Conservation (phyloP, 1,140 invertebrate genomes). For the Phocides pigmalion region DNA sequence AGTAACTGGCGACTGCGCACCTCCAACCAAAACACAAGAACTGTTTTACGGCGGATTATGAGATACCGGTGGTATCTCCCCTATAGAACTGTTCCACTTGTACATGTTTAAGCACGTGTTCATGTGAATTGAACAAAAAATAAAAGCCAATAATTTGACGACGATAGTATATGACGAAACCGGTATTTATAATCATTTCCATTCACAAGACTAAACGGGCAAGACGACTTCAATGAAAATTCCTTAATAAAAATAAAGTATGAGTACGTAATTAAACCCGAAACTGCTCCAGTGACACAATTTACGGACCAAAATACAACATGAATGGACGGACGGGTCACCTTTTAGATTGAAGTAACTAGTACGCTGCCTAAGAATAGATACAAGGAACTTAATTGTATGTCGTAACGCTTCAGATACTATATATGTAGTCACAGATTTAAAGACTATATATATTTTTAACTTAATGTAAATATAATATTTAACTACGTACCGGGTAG, state of each 20-base stretch:
- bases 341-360: background rate
- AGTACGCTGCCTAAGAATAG: background rate
- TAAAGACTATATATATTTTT: too few species aligned
- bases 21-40: too few species aligned
- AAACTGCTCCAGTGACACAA: slow-evolving; percentile 25
- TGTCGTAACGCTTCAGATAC: too few species aligned
- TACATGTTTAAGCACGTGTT: too few species aligned
- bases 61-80: too few species aligned
- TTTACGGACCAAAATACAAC: slow-evolving; percentile 11
- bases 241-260: slow-evolving; percentile 17
- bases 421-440: too few species aligned
- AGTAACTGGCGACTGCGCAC: too few species aligned
- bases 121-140: background rate
- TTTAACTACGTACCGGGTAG: too few species aligned
- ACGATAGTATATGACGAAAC: background rate
- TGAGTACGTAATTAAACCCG: slow-evolving; percentile 17
- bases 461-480: too few species aligned
- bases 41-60: too few species aligned
- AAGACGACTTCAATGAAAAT: slow-evolving; percentile 20
- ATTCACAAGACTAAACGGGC: slow-evolving; percentile 3
- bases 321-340: slow-evolving; percentile 10
- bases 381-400: background rate
- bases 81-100: too few species aligned
- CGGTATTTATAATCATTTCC: background rate
- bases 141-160: too few species aligned